Evolutionary conservation across 1,140 invertebrate species (phyloP), one percentile per base, ranked within the genome.

Genomic region (Papilio xuthus): DNA sequence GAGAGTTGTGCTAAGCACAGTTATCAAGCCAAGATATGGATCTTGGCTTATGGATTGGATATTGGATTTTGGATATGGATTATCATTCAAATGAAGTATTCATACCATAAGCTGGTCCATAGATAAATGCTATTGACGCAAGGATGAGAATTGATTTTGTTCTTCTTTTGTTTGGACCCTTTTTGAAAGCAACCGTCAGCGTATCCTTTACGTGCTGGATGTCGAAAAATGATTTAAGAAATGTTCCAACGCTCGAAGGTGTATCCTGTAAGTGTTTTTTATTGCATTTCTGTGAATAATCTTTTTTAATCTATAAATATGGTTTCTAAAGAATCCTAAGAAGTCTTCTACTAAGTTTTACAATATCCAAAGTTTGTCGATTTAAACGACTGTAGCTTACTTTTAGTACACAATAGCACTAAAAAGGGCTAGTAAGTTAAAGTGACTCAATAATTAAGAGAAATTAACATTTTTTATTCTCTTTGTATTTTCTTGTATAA

Each of bases 91-190:
- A 7, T 53, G 4, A 53, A 82, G 53, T 72, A 70, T 79, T 85
- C 88, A 69, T 88, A 93, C 91, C 91, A 74, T 95, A 93, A 95
- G 95, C 83, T 94, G 96, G 96, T 88, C 82, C 95, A 93, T 90
- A 93, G 85, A 94, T 85, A 88, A 92, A 92, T 56, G 80, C 83
- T 26, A 93, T 89, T 7, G 84, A 87, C 13, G 83, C 82, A 26
- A 92, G 60, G 47, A 93, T 77, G 60, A 92, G 87, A 82, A 90
- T 88, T 8, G 88, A 90, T 81, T 94, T 93, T 79, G 83, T 87
- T 71, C 90, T 86, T 32, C 93, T 79, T 32, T 88, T 82, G 70
- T 93, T 90, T 28, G 91, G 89, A 77, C 93, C 92, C 67, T 92
- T 90, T 86, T 94, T 94, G 81, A 94, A 94, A 32, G 89, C 89